A percentile compares a stretch with the other conserved stretches of the same genome.
These are phyloP conservation scores for Lycocorax pyrrhopterus DNA, from an alignment of 2,113 vertebrate species.

Conservation along the genomic window DNA sequence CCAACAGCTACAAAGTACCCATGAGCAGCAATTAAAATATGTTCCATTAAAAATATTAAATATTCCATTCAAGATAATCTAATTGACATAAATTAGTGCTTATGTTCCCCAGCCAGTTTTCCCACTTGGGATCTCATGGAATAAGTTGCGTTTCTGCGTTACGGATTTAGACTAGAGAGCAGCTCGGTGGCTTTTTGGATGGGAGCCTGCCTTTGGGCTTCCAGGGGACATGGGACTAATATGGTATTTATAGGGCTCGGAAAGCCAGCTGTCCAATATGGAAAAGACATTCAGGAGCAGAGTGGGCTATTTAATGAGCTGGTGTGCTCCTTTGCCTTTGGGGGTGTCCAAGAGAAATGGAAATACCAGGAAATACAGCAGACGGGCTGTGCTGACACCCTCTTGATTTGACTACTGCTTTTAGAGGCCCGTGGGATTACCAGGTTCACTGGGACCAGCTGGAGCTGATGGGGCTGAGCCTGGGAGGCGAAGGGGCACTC, in stretches of 20 bases:
- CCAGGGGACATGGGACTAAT: not conserved
- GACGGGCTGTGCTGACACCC: not conserved
- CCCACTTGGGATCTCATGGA: not conserved
- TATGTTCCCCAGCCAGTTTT: not conserved
- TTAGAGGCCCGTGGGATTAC: not conserved
- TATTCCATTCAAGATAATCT: slow-evolving; percentile 3
- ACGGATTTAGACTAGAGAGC: slow-evolving; percentile 1
- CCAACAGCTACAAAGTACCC: not conserved
- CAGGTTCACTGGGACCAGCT: fast-evolving
- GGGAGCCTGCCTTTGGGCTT: not conserved
- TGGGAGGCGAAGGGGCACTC: fast-evolving
- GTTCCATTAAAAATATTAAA: slow-evolving; percentile 29
- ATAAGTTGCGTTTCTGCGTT: not conserved
- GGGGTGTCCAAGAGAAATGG: not conserved
- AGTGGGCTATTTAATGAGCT: slow-evolving; percentile 5
- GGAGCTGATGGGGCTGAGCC: not conserved
- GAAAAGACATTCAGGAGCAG: not conserved
- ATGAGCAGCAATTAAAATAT: not conserved
- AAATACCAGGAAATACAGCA: slow-evolving; percentile 8
- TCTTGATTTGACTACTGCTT: not conserved
- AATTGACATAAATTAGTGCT: not conserved
- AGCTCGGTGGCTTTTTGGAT: slow-evolving; percentile 23
- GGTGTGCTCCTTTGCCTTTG: not conserved
- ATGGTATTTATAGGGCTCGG: not conserved
- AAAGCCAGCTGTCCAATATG: not conserved